Percentiles rank a stretch among this genome's conserved stretches.
Conservation (phyloP, 2,888 invertebrate genomes). For the Phalera bucephala region DNA sequence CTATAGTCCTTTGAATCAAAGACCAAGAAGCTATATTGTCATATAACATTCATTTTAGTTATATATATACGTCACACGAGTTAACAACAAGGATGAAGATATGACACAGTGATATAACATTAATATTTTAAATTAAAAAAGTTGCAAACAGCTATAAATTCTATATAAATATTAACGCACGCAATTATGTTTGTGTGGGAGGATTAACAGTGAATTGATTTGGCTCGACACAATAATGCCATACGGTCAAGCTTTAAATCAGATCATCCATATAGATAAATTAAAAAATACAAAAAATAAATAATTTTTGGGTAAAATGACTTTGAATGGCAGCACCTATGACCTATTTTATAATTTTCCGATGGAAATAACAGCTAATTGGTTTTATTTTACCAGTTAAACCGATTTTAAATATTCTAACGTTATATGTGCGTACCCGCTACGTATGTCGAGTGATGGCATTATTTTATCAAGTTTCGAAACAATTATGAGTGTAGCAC, state of each 20-base stretch:
- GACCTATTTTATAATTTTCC: constrained; percentile 16
- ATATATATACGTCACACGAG: constrained; percentile 55
- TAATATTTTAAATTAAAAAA: constrained; percentile 50
- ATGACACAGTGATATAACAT: constrained; percentile 69
- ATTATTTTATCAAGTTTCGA: constrained; percentile 61
- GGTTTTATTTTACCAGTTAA: constrained; percentile 15
- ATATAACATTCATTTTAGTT: constrained; percentile 66
- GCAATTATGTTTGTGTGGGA: constrained; percentile 49
- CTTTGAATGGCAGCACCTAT: constrained; percentile 1
- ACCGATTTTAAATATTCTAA: constrained; percentile 23
- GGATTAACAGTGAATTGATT: constrained; percentile 62
- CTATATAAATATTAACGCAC: constrained; percentile 56
- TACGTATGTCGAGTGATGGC: constrained; percentile 47
- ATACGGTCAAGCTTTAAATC: constrained; percentile 25
- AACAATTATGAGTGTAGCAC: constrained; percentile 42
- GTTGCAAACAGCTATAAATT: constrained; percentile 61
- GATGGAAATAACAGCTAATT: constrained; percentile 11
- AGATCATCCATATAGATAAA: constrained; percentile 25
- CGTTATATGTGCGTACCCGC: constrained; percentile 45
- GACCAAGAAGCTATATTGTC: constrained; percentile 74
- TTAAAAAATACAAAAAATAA: not conserved
- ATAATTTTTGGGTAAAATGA: not conserved
- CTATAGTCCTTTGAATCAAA: constrained; percentile 35
- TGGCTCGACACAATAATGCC: constrained; percentile 62
- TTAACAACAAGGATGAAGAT: constrained; percentile 74